Evolutionary conservation across 2,888 invertebrate genomes (phyloP), one percentile per base, ranked within the genome.

Genomic region (Mesoligia furuncula): DNA sequence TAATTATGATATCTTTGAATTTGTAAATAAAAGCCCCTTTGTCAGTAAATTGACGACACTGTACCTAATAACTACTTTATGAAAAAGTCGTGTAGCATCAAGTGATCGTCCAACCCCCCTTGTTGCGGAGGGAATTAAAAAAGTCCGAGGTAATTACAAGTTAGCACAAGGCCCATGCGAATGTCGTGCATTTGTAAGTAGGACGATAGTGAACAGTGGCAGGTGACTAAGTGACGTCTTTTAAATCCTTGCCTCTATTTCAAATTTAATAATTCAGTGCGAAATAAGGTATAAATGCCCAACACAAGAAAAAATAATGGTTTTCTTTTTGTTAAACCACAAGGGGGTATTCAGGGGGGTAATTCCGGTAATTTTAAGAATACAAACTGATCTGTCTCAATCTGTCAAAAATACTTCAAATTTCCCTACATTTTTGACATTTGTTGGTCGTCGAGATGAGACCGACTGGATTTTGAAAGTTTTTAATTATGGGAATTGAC

Each of bases 91-190:
- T 45, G 45, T 73, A 17, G n/a, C 36, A 61, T 65, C 20, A 73
- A 78, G 24, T 59, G 45, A 73, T 54, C 2, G 61, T 45, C 65
- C 54, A 69, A 57, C 84, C 81, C 80, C 45, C 54, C 54, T 48
- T 57, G 80, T 36, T 48, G 27, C 17, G 42, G 31, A 36, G 61
- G 70, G 39, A n/a, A 27, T 73, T 65, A 39, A 65, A 81, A 80
- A 84, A 69, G 59, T 75, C 24, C 69, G 54, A 59, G 61, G 65
- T 81, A 77, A 81, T 77, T 59, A 77, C 77, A 81, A 66, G 83
- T 67, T 81, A 77, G 61, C 57, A 48, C 65, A 77, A 64, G 65
- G 17, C 36, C 17, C 69, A 59, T 70, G 77, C 69, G 51, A 85
- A 72, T 73, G 72, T 79, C 65, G 69, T 73, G 72, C 70, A 75